phyloP scores from a whole-genome alignment of 2,113 vertebrate species.

The Bothrops jararaca region DNA sequence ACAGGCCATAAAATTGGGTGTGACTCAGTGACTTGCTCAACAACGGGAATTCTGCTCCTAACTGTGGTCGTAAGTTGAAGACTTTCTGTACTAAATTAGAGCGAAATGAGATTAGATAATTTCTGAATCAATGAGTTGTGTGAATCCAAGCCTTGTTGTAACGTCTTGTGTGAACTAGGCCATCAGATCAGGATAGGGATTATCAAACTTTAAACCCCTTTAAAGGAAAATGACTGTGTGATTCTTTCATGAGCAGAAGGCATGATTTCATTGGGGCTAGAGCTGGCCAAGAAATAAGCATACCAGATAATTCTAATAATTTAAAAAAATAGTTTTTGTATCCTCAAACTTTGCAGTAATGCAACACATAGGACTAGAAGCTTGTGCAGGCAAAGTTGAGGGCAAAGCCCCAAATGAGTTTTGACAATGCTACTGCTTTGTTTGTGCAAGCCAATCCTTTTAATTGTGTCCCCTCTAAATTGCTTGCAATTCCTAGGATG shows the following conservation, averaged over 20 bases:
- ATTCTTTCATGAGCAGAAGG: background rate
- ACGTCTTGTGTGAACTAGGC: background rate
- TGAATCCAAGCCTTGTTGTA: background rate
- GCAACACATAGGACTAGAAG: background rate
- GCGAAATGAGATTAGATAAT: background rate
- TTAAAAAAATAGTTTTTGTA: background rate
- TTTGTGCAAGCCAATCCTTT: background rate
- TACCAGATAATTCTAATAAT: background rate
- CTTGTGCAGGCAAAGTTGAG: background rate
- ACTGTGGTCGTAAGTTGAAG: background rate
- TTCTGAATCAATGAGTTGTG: background rate
- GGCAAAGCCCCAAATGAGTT: background rate
- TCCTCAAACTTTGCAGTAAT: background rate
- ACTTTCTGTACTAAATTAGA: background rate
- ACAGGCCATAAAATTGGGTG: background rate
- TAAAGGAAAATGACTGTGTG: background rate
- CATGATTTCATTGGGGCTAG: background rate
- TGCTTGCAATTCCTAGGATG: background rate
- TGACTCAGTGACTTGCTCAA: background rate
- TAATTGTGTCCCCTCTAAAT: background rate
- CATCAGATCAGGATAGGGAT: background rate
- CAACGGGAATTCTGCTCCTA: background rate
- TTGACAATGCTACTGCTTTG: background rate
- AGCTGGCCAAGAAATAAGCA: background rate
- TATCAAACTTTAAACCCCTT: background rate